Conservation (phyloP, 1,140 invertebrate genomes). For the Leptestheria dahalacensis region DNA sequence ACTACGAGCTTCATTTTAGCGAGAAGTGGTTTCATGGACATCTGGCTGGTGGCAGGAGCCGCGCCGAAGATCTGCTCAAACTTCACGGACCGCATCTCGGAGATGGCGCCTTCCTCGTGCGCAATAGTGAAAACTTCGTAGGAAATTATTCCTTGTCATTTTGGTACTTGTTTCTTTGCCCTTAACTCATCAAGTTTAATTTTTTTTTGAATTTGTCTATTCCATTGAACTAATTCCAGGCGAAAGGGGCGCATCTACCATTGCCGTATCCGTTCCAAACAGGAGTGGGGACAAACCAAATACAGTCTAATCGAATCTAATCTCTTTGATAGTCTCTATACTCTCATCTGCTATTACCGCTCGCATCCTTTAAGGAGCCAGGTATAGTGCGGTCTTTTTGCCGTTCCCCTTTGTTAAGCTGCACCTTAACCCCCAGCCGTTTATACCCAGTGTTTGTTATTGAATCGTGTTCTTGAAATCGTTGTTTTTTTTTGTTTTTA, state of each 20-base stretch:
- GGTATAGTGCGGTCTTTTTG: too few relatives aligned
- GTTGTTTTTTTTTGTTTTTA: too few relatives aligned
- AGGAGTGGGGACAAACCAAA: constrained; percentile 72
- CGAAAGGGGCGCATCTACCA: constrained; percentile 77
- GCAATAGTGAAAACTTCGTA: constrained; percentile 89
- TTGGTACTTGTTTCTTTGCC: constrained; percentile 36
- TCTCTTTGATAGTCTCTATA: constrained; percentile 84
- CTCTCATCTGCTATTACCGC: constrained; percentile 79
- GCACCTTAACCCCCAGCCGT: too few relatives aligned
- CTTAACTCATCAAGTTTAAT: too few relatives aligned
- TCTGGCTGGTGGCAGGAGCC: constrained; percentile 53
- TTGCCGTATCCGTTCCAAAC: constrained; percentile 77
- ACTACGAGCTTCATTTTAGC: constrained; percentile 78
- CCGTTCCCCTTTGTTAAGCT: too few relatives aligned
- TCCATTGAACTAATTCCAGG: too few relatives aligned
- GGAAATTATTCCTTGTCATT: constrained; percentile 92
- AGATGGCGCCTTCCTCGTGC: constrained; percentile 87
- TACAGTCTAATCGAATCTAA: constrained; percentile 81
- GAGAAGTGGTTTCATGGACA: constrained; percentile 94
- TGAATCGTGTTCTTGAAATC: too few relatives aligned
- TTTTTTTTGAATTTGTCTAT: constrained; percentile 15
- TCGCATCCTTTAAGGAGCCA: constrained; percentile 69
- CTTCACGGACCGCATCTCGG: constrained; percentile 67
- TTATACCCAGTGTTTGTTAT: too few relatives aligned
- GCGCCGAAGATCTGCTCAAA: constrained; percentile 57